Percentiles rank a stretch among this genome's conserved stretches.
These are phyloP conservation scores for Pachypeltis micranthus DNA, from an alignment of 1,140 invertebrate genomes.

Conservation along the genomic window DNA sequence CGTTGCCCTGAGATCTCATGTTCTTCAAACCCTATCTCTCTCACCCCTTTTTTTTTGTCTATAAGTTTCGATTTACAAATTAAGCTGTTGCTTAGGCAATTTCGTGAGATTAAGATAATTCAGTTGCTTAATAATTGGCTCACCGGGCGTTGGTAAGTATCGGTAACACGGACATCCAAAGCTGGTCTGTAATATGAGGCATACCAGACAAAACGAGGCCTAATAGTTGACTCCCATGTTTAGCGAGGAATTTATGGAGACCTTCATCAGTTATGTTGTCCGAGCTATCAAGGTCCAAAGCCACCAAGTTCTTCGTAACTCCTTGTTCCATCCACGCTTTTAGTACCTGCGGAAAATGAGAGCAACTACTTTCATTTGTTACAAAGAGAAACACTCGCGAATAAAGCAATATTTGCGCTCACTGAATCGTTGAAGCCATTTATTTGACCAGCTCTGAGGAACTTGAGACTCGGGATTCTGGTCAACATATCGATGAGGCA, in stretches of 20 bases:
- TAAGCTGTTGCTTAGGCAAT: no score
- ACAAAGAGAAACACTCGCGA: no score
- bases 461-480: conserved; percentile 73
- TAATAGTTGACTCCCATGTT: conserved; percentile 74
- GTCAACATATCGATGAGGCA: conserved; percentile 86
- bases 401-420: no score
- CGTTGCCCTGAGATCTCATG: no score
- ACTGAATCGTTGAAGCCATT: conserved; percentile 94
- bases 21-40: no score
- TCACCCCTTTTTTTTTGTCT: no score
- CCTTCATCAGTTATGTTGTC: conserved; percentile 90
- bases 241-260: conserved; percentile 78
- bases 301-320: conserved; percentile 71
- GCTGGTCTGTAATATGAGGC: conserved; percentile 93
- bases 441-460: conserved; percentile 86
- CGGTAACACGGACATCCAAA: conserved; percentile 87
- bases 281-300: conserved; percentile 85
- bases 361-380: no score
- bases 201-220: conserved; percentile 87
- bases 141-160: conserved; percentile 85
- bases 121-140: no score
- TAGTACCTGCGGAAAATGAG: conserved; percentile 48
- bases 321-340: conserved; percentile 82
- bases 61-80: no score
- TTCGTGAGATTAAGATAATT: no score